These are phyloP conservation scores for Cisticola juncidis DNA, from an alignment of 2,113 vertebrate genomes.

Conservation along the genomic window DNA sequence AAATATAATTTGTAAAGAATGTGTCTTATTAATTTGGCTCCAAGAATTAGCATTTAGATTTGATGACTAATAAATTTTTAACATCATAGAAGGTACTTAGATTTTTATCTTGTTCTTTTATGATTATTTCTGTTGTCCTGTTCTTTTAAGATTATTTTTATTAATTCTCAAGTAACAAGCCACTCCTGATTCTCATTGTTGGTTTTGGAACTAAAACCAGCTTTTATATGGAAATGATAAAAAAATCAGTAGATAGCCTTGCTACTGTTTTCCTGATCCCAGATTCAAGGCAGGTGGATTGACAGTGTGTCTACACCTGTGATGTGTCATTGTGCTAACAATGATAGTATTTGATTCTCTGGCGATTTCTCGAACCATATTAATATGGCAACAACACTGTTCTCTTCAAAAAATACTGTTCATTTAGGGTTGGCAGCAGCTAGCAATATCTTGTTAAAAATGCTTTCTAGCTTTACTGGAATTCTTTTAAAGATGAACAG, in stretches of 20 bases:
- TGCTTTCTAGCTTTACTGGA: neutral
- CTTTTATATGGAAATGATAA: neutral
- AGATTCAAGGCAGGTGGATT: neutral
- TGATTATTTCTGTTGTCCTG: neutral
- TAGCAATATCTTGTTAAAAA: neutral
- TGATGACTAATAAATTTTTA: neutral
- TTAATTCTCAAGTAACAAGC: neutral
- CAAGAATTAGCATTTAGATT: neutral
- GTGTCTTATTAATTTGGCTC: neutral
- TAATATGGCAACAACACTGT: neutral
- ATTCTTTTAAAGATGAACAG: neutral
- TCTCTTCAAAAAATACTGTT: neutral
- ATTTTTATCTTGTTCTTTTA: neutral
- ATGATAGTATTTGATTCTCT: neutral
- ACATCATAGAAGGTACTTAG: neutral
- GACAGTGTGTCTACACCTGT: neutral
- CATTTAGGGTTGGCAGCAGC: neutral
- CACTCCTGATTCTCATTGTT: neutral
- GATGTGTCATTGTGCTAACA: neutral
- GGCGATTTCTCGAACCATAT: neutral
- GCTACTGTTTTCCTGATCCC: neutral
- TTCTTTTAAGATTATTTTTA: neutral
- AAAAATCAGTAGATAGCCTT: neutral
- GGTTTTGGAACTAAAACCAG: neutral
- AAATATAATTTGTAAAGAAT: neutral